Evolutionary conservation across 2,113 vertebrate species (phyloP), one percentile per base, ranked within the genome.

Genomic region (Calypte anna): DNA sequence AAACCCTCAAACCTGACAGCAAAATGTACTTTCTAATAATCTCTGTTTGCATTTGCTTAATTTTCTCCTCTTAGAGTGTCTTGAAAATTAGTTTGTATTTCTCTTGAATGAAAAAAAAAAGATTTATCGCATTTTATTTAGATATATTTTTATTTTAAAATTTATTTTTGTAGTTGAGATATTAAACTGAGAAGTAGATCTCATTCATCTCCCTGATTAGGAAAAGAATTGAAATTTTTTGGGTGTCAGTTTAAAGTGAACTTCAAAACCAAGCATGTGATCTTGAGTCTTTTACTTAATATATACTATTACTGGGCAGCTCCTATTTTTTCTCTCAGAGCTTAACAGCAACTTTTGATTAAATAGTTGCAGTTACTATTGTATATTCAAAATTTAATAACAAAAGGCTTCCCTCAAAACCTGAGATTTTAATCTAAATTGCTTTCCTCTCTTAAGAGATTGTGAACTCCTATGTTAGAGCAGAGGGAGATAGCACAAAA

Each of bases 361-460:
- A 96, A 97, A 96, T 91, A 95, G 86, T 90, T 97, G 61, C 92
- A 88, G 94, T 92, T 93, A 58, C 84, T 96, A 67, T 86, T 95
- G 79, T 94, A 66, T 94, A 83, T 88, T 88, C 86, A 94, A 58
- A 96, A 96, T 95, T 97, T 94, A 97, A 96, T 97, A 97, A 96
- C 78, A 93, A 94, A 96, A 97, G 63, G 62, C 78, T 97, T 95
- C 90, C 78, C 90, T 97, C 66, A 86, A 94, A 96, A 66, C 68
- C 77, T 68, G 90, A 96, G 97, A 96, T 95, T 93, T 94, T 97
- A 97, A 97, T 98, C 97, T 98, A 97, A 97, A 97, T 97, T 98
- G 94, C 91, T 97, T 98, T 96, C 68, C 86, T 97, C 75, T 95
- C 59, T 96, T 96, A 51, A 25, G 55, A 93, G 95, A 95, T 95